Evolutionary conservation across 2,113 vertebrate species (phyloP).

Genomic region (Clupea harengus): DNA sequence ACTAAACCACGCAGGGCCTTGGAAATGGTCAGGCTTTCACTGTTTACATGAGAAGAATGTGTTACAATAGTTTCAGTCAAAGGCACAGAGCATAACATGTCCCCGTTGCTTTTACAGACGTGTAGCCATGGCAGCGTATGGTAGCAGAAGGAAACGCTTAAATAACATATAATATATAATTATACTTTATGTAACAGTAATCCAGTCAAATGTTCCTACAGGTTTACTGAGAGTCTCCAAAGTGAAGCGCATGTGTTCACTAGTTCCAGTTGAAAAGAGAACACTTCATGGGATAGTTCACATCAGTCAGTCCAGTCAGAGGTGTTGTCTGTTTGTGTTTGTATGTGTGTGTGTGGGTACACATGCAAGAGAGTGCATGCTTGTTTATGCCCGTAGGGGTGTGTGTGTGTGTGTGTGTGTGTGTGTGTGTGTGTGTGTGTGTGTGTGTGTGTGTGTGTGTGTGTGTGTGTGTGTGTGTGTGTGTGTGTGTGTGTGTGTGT

Average conservation of each 20-base stretch:
- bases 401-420: too few relatives aligned
- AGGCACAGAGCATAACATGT: slow-evolving; percentile 43
- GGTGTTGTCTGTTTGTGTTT: background rate
- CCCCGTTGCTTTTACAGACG: slow-evolving; percentile 45
- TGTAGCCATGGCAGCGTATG: slow-evolving; percentile 63
- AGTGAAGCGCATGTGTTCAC: background rate
- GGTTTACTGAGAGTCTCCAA: background rate
- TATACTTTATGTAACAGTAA: slow-evolving; percentile 58
- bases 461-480: background rate
- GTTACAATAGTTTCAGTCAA: slow-evolving; percentile 20
- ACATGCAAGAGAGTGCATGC: too few relatives aligned
- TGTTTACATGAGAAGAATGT: background rate
- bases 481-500: background rate
- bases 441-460: background rate
- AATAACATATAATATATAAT: slow-evolving; percentile 51
- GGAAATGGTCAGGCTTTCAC: background rate
- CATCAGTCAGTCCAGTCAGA: slow-evolving; percentile 37
- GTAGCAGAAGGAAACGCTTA: slow-evolving; percentile 55
- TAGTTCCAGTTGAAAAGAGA: slow-evolving; percentile 82
- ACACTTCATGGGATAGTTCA: slow-evolving; percentile 3
- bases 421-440: background rate
- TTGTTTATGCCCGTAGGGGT: background rate
- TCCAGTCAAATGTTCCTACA: slow-evolving; percentile 75
- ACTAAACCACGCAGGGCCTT: slow-evolving; percentile 38
- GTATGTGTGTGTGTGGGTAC: background rate